Conservation (phyloP, 2,888 invertebrate species). For the Harpalus rufipes region DNA sequence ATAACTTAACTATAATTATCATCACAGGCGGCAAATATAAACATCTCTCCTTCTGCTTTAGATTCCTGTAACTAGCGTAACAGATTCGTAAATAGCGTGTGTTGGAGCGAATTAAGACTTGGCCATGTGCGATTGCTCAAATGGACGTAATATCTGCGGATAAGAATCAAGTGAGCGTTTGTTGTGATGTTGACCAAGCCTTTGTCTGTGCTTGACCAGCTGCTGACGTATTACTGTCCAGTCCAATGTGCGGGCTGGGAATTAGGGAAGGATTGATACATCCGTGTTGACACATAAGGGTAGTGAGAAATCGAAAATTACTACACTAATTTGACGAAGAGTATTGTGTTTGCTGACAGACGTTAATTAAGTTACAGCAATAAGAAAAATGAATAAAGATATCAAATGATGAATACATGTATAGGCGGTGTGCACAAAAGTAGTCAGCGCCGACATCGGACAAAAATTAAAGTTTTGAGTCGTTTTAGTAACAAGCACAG, state of each 20-base stretch:
- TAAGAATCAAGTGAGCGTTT: slow-evolving; percentile 63
- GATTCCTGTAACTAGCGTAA: slow-evolving; percentile 38
- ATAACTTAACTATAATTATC: too few species aligned
- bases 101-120: slow-evolving; percentile 43
- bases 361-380: not conserved
- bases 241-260: slow-evolving; percentile 36
- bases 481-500: too few species aligned
- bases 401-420: too few species aligned
- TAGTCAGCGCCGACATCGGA: too few species aligned
- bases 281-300: slow-evolving; percentile 8
- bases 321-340: not conserved
- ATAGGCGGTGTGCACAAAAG: too few species aligned
- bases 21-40: not conserved
- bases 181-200: slow-evolving; percentile 62
- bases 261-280: slow-evolving; percentile 53
- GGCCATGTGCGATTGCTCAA: slow-evolving; percentile 63
- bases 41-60: not conserved
- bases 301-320: not conserved
- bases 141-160: slow-evolving; percentile 65
- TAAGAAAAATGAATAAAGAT: not conserved
- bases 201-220: slow-evolving; percentile 65
- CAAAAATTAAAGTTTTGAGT: too few species aligned
- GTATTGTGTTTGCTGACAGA: not conserved
- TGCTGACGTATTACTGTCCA: slow-evolving; percentile 54
- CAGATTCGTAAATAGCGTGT: slow-evolving; percentile 64